phyloP scores from a whole-genome alignment of 1,140 invertebrate genomes.

The Drosophila takahashii region DNA sequence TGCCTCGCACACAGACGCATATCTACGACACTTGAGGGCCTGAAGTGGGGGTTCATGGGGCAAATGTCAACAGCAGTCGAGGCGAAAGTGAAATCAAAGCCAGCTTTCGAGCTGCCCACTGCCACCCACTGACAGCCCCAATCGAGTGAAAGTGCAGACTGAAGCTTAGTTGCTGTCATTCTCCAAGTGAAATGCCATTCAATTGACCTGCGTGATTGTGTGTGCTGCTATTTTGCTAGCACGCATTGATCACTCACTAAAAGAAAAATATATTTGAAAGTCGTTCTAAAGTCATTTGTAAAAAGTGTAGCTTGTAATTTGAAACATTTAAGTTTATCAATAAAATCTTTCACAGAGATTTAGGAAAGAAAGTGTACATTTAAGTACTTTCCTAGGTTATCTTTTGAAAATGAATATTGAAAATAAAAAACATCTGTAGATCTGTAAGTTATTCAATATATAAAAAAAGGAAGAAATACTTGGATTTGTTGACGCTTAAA shows the following conservation, averaged over 20 bases:
- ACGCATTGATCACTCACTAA: constrained; percentile 13
- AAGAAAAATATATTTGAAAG: constrained; percentile 4
- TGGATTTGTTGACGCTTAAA: no score
- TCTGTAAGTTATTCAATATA: no score
- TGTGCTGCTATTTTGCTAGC: constrained; percentile 44
- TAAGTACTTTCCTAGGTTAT: not conserved
- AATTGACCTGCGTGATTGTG: constrained; percentile 57
- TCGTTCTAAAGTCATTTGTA: no score
- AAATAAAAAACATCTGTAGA: no score
- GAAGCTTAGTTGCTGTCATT: constrained; percentile 70
- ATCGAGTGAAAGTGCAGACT: constrained; percentile 70
- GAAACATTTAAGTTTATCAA: no score
- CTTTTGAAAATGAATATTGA: no score
- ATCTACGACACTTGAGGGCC: constrained; percentile 24
- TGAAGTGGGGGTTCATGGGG: constrained; percentile 4
- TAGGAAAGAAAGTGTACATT: no score
- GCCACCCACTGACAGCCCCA: constrained; percentile 5
- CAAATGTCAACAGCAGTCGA: constrained; percentile 75
- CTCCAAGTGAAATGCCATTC: constrained; percentile 73
- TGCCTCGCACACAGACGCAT: constrained; percentile 38
- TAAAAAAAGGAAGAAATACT: no score
- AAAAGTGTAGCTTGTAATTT: no score
- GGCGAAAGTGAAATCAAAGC: constrained; percentile 76
- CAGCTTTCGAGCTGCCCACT: constrained; percentile 39
- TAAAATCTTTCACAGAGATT: no score